A percentile compares a stretch with the other conserved stretches of the same genome.
Conservation (phyloP, 2,888 invertebrate species). For the Chaitophorus viminalis region DNA sequence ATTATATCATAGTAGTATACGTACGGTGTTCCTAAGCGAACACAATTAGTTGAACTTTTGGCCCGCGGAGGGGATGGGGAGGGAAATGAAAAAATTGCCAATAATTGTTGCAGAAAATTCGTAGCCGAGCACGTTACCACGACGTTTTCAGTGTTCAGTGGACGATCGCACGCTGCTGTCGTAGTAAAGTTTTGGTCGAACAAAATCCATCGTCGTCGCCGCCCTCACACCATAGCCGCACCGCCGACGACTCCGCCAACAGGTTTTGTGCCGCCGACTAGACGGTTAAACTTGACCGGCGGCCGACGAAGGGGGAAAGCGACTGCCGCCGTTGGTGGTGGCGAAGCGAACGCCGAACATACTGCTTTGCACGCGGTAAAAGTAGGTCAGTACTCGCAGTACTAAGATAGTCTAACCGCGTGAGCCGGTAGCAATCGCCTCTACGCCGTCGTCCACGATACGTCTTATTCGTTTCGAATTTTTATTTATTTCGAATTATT, state of each 20-base stretch:
- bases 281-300: conserved; percentile 34
- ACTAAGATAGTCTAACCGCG: background rate
- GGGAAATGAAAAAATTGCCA: too few relatives aligned
- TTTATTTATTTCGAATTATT: background rate
- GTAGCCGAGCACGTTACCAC: too few relatives aligned
- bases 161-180: background rate
- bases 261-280: background rate
- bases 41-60: too few relatives aligned
- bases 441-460: background rate
- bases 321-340: background rate
- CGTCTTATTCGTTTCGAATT: background rate
- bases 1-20: too few relatives aligned
- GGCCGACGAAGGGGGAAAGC: background rate
- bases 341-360: background rate
- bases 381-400: conserved; percentile 24
- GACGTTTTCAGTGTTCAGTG: too few relatives aligned
- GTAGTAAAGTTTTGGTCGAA: background rate
- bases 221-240: background rate
- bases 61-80: too few relatives aligned
- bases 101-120: too few relatives aligned
- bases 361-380: conserved; percentile 1
- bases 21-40: too few relatives aligned
- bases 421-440: background rate
- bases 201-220: background rate
- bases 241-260: background rate